Percentiles rank a stretch among this genome's conserved stretches.
Conservation (phyloP, 1,140 invertebrate genomes). For the Pseudomyrmex cubaensis region DNA sequence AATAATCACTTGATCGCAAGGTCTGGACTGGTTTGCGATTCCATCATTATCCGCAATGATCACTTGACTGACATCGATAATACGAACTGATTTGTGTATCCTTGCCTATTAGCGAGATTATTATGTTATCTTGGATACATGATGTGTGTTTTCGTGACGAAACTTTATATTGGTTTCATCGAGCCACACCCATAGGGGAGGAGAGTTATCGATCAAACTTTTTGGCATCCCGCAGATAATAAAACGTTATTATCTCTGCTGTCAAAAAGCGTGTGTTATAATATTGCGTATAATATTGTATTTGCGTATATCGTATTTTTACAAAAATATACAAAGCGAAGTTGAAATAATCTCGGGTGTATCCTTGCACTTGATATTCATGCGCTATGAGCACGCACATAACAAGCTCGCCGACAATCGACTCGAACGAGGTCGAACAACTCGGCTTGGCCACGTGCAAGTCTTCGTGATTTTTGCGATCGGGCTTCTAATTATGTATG, state of each 20-base stretch:
- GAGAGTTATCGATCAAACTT: conserved; percentile 7
- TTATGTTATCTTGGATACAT: background rate
- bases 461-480: conserved; percentile 34
- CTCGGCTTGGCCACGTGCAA: background rate
- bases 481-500: conserved; percentile 23
- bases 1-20: background rate
- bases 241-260: background rate
- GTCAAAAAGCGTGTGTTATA: no score
- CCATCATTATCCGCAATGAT: conserved; percentile 26
- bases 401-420: conserved; percentile 26
- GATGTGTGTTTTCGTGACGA: background rate
- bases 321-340: no score
- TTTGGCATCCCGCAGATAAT: background rate
- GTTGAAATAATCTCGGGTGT: conserved; percentile 13
- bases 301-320: no score
- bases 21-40: conserved; percentile 21
- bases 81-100: conserved; percentile 32
- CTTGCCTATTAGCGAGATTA: conserved; percentile 9
- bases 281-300: background rate
- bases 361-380: conserved; percentile 71
- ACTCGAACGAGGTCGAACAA: conserved; percentile 26
- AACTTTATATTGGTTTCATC: background rate
- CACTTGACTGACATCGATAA: background rate
- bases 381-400: conserved; percentile 43
- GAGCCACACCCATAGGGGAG: background rate